Evolutionary conservation across 2,113 vertebrate species (phyloP).

Genomic region (Cromileptes altivelis): DNA sequence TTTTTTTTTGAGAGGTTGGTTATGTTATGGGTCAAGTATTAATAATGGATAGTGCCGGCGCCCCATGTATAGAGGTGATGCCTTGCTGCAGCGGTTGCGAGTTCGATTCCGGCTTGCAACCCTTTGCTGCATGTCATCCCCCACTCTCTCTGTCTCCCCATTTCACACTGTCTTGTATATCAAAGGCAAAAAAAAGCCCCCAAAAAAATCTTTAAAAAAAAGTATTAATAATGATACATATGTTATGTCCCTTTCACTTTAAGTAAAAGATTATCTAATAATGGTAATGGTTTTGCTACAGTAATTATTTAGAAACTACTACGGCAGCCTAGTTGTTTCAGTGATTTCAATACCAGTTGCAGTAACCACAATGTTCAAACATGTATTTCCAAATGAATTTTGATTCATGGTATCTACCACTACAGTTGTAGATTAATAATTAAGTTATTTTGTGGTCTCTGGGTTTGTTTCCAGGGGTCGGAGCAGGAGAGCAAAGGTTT

Average conservation of each 20-base stretch:
- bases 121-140: no score
- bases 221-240: not conserved
- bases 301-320: not conserved
- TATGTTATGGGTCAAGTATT: no score
- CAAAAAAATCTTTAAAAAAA: no score
- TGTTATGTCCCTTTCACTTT: not conserved
- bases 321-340: not conserved
- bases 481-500: constrained; percentile 98
- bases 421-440: not conserved
- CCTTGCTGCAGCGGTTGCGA: no score
- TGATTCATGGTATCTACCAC: not conserved
- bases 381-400: not conserved
- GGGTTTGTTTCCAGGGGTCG: constrained; percentile 85
- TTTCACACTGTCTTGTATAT: no score
- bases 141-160: no score
- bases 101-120: no score
- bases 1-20: not conserved
- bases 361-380: not conserved
- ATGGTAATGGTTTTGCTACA: not conserved
- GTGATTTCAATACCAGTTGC: not conserved
- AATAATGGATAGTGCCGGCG: not conserved
- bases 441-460: not conserved
- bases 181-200: no score
- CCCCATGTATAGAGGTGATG: no score
- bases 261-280: not conserved